Evolutionary conservation across 2,113 vertebrate species (phyloP).

Genomic region (Calidris pygmaea): DNA sequence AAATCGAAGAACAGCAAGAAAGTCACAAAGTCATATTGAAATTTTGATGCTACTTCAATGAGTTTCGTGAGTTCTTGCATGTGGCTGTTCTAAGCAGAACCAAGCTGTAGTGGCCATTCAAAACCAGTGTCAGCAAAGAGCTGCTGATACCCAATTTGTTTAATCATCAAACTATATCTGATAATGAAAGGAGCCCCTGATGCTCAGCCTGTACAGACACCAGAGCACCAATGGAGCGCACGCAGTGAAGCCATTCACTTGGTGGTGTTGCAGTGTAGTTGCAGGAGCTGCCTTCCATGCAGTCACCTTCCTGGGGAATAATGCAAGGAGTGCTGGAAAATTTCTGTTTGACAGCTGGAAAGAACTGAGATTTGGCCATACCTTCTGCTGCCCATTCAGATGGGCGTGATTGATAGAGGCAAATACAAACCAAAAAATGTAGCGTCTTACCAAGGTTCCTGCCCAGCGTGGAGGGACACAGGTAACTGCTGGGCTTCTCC

Average conservation of each 20-base stretch:
- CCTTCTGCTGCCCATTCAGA: accelerated
- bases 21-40: not conserved
- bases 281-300: accelerated
- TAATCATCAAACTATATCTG: not conserved
- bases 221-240: accelerated
- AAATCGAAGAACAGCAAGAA: not conserved
- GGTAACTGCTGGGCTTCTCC: not conserved
- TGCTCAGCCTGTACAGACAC: accelerated
- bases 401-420: not conserved
- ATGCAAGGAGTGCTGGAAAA: not conserved
- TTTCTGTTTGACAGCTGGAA: not conserved
- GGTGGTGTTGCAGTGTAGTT: not conserved
- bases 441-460: not conserved
- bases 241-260: not conserved
- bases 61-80: not conserved
- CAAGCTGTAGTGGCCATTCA: not conserved
- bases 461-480: not conserved
- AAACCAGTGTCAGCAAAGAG: not conserved
- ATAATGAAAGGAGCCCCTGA: accelerated
- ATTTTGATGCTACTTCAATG: not conserved
- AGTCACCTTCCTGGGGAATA: not conserved
- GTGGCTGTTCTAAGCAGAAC: not conserved
- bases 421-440: not conserved
- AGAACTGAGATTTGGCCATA: not conserved
- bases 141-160: not conserved